Percentiles rank a stretch among this genome's conserved stretches.
These are phyloP conservation scores for Hypotaenidia philippensis DNA, from an alignment of 2,797 vertebrate genomes.

Conservation along the genomic window DNA sequence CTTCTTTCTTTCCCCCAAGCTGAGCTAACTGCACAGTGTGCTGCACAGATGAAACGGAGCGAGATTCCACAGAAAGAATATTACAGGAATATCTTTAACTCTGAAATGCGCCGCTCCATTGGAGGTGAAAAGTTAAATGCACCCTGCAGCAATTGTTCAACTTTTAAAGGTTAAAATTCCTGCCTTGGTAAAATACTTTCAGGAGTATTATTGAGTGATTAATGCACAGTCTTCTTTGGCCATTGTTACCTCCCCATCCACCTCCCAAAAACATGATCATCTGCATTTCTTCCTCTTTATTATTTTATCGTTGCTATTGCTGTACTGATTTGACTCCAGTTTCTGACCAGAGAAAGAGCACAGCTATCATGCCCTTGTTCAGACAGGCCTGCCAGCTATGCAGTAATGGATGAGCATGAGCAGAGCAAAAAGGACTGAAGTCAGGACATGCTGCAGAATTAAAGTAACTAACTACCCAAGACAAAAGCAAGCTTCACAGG, in stretches of 20 bases:
- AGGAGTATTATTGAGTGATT: slow-evolving; percentile 64
- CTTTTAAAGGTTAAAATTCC: slow-evolving; percentile 76
- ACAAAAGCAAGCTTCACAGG: not conserved
- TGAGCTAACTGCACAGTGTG: not conserved
- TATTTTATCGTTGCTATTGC: slow-evolving; percentile 46
- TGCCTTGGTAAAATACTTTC: slow-evolving; percentile 68
- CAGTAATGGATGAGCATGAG: not conserved
- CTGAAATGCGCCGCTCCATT: not conserved
- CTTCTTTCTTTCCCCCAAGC: not conserved
- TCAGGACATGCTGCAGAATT: not conserved
- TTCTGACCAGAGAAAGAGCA: slow-evolving; percentile 33
- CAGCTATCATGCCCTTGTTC: not conserved
- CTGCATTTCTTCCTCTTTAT: slow-evolving; percentile 45
- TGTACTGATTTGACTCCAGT: slow-evolving; percentile 8
- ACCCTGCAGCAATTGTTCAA: slow-evolving; percentile 39
- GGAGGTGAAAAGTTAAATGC: slow-evolving; percentile 67
- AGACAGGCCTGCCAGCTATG: not conserved
- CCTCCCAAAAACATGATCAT: not conserved
- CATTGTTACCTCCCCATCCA: not conserved
- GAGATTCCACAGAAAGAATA: slow-evolving; percentile 53
- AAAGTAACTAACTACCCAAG: not conserved
- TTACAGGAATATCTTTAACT: slow-evolving; percentile 55
- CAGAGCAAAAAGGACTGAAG: not conserved
- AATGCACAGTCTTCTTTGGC: slow-evolving; percentile 48
- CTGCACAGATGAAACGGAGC: not conserved